phyloP scores from a whole-genome alignment of 1,140 invertebrate species.

The Dinoponera quadriceps region DNA sequence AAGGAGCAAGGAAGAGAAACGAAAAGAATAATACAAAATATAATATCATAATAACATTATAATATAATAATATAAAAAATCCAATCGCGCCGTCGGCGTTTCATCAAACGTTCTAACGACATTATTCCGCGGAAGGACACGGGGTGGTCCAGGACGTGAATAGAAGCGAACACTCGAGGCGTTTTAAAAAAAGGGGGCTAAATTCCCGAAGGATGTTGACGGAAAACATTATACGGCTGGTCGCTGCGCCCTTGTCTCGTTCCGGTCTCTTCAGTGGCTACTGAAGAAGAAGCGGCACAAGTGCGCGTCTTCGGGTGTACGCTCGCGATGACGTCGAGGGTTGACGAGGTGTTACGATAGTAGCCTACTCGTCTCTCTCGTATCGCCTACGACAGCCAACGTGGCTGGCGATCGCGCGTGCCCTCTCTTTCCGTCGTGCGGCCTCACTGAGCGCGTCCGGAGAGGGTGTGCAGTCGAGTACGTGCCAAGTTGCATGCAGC shows the following conservation, averaged over 20 bases:
- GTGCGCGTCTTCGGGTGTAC: constrained; percentile 57
- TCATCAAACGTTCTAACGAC: constrained; percentile 6
- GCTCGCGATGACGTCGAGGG: constrained; percentile 72
- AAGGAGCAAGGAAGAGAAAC: not conserved
- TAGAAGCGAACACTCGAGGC: constrained; percentile 59
- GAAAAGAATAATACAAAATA: no score
- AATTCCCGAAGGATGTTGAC: constrained; percentile 70
- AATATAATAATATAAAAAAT: no score
- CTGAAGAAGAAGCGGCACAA: constrained; percentile 61
- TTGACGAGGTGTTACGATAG: constrained; percentile 70
- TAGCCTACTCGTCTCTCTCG: constrained; percentile 63
- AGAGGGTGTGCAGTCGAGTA: constrained; percentile 66
- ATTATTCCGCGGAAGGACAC: not conserved
- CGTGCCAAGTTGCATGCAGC: constrained; percentile 36
- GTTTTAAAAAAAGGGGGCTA: constrained; percentile 7
- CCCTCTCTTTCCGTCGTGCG: constrained; percentile 28
- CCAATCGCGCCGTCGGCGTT: not conserved
- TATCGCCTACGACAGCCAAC: constrained; percentile 57
- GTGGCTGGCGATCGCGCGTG: constrained; percentile 36
- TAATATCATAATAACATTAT: no score
- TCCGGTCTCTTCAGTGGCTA: constrained; percentile 49
- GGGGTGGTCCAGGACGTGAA: not conserved
- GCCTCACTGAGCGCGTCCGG: constrained; percentile 52
- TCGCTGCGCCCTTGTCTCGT: constrained; percentile 66
- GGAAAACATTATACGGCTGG: constrained; percentile 75